Evolutionary conservation across 2,113 vertebrate species (phyloP), one percentile per base, ranked within the genome.

Genomic region (Lycaon pictus): DNA sequence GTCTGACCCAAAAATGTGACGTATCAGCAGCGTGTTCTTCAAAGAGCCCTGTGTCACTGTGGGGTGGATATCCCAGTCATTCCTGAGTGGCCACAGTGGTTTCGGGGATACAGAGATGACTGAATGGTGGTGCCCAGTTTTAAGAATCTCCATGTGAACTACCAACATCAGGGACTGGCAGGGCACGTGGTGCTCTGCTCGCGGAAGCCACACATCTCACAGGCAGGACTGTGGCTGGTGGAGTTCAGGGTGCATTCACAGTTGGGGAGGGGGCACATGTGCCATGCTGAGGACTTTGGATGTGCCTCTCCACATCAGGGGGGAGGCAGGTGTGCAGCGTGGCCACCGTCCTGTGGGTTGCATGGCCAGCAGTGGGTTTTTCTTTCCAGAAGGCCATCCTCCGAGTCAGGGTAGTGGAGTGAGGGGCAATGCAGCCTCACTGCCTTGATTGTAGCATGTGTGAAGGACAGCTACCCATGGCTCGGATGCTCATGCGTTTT

Each of bases 401-500:
- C n/a, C 29, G 74, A 13, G 37, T 17, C 19, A 1, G 37, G n/a
- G 32, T 4, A 4, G 60, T 19, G 11, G 17, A 17, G 6, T 3
- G 35, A 25, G n/a, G 11, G 5, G 32, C 9, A 19, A 7, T 29
- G 13, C 15, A 3, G 22, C 48, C 80, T 23, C 11, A 25, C 51
- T 11, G 19, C 22, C 51, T n/a, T 53, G 11, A 2, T 16, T 5
- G 4, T 7, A 15, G 9, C 6, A 4, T 1, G 6, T 53, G 3
- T 3, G 1, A 48, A 7, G 51, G 43, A 8, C 3, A 7, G 56
- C 15, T 3, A 17, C 9, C 2, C 15, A 2, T 5, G 3, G 32
- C 13, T 13, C 2, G 3, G 5, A 0, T 4, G n/a, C 67, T 80
- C 19, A 56, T 0, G 0, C 0, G 0, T 35, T 12, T 84, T 7